Conservation (phyloP, 2,797 vertebrate genomes). For the Spatula clypeata region DNA sequence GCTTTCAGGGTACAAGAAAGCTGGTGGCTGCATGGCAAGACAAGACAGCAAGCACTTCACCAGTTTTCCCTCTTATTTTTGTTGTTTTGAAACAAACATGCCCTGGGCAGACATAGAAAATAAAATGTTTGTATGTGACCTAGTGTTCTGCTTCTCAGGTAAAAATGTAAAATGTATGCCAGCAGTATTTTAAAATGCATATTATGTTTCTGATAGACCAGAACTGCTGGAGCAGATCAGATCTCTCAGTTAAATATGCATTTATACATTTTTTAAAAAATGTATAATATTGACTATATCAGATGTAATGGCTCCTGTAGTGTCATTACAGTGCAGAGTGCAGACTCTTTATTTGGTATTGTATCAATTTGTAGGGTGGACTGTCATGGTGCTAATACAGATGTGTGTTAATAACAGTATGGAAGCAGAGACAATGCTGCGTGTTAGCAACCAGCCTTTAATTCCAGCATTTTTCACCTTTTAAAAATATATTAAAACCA, state of each 20-base stretch:
- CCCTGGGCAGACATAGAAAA: neutral
- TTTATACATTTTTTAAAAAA: constrained; percentile 76
- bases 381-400: constrained; percentile 75
- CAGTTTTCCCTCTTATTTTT: neutral
- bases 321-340: constrained; percentile 69
- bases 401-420: constrained; percentile 48
- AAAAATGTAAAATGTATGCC: constrained; percentile 70
- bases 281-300: constrained; percentile 78
- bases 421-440: constrained; percentile 46
- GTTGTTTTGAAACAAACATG: neutral
- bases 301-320: constrained; percentile 74
- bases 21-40: neutral
- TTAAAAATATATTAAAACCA: neutral
- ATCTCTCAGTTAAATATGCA: constrained; percentile 83
- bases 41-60: neutral
- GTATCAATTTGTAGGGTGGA: constrained; percentile 79
- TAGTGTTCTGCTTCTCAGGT: constrained; percentile 67
- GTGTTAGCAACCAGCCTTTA: constrained; percentile 12
- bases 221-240: constrained; percentile 77
- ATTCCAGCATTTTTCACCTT: constrained; percentile 45
- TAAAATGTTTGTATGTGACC: constrained; percentile 13
- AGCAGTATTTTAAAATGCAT: constrained; percentile 75
- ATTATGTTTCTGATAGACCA: constrained; percentile 76
- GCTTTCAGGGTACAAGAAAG: neutral
- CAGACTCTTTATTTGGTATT: constrained; percentile 79